Evolutionary conservation across 2,888 invertebrate species (phyloP), one percentile per base, ranked within the genome.

Genomic region (Netelia inedita): DNA sequence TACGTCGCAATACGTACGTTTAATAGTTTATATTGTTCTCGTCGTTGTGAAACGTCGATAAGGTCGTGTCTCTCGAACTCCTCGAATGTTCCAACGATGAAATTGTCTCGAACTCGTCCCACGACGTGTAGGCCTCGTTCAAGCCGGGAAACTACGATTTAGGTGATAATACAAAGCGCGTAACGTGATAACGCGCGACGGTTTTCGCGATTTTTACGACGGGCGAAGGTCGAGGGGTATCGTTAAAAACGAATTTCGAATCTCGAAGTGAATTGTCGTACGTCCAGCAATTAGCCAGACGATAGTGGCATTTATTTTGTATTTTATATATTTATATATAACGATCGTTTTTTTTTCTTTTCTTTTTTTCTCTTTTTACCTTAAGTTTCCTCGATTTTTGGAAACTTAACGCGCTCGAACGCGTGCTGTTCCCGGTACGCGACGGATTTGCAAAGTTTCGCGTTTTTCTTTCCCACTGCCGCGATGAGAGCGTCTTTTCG

Each of bases 1-100:
- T 87, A 86, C 85, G 83, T 88, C 88, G 89, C 82, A 88, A 85
- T 88, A 89, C 86, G 86, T 87, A 87, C 86, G 86, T 89, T 87
- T 88, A 88, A 89, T 88, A 88, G 35, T 35, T 85, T 83, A 79
- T 89, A 91, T 90, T 90, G 35, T 61, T 50, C 53, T 23, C 21
- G 41, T 71, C 19, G 28, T 16, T 28, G 61, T 71, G 35, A 16
- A 57, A 57, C 61, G 16, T 78, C 23, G 19, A 57, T 71, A 19
- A 53, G 6, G 35, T 35, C 35, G 35, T 35, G 35, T 35, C 8
- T 35, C 35, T 8, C 35, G 6, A 35, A 35, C 35, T 35, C 35
- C 35, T 35, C 35, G 35, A 35, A 35, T 35, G 35, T 35, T 35
- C 35, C 6, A 35, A 57, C 41, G 71, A 83, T 71, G 76, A 72